Evolutionary conservation across 2,888 invertebrate species (phyloP).

Genomic region (Limnephilus rhombicus): DNA sequence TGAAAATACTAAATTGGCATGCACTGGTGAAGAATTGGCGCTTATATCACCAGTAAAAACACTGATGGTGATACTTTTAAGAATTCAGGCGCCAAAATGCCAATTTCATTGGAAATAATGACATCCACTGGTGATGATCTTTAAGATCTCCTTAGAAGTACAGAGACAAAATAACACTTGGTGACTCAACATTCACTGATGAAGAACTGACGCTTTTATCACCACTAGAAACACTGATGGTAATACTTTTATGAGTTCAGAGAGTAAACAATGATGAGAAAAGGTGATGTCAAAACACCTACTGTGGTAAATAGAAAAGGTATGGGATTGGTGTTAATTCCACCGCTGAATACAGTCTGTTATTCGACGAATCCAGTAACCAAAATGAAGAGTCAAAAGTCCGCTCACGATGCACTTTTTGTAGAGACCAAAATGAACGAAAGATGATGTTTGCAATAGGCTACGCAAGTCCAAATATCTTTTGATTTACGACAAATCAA

Average conservation of each 20-base stretch:
- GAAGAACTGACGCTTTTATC: neutral
- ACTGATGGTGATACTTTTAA: no score
- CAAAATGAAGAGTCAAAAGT: neutral
- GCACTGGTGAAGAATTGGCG: no score
- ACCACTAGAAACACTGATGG: neutral
- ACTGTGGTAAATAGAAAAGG: neutral
- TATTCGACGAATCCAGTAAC: neutral
- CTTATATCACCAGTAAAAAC: no score
- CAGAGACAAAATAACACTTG: neutral
- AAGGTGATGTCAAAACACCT: neutral
- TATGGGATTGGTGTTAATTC: neutral
- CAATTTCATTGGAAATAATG: no score
- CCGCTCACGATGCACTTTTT: neutral
- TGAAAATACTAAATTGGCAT: no score
- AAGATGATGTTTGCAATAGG: neutral
- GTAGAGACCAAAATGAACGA: neutral
- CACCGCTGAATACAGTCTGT: neutral
- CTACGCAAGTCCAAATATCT: neutral
- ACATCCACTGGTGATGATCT: neutral
- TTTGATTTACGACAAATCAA: neutral
- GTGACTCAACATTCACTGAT: neutral
- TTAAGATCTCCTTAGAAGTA: neutral
- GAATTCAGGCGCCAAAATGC: no score
- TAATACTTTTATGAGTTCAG: neutral
- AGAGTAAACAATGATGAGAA: neutral